Evolutionary conservation across 2,888 invertebrate species (phyloP).

Genomic region (Teleiodes luculella): DNA sequence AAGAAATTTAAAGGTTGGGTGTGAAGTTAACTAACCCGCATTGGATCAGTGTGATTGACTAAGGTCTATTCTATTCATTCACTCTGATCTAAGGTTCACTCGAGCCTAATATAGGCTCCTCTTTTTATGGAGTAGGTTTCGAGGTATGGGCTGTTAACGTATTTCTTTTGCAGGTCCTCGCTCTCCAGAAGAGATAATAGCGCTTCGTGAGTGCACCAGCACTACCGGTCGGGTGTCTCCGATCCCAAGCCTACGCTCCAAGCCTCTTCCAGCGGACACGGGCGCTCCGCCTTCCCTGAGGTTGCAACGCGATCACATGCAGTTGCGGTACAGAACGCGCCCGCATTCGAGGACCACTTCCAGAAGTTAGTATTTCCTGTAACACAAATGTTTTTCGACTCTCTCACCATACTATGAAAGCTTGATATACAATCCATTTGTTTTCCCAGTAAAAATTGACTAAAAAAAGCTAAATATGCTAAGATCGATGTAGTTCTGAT

Average conservation of each 20-base stretch:
- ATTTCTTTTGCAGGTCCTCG: conserved; percentile 46
- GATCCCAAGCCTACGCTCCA: conserved; percentile 76
- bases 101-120: no score
- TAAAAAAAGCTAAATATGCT: no score
- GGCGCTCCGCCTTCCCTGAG: conserved; percentile 82
- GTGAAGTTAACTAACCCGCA: no score
- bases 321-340: conserved; percentile 71
- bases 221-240: conserved; percentile 82
- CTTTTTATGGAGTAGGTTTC: no score
- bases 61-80: no score
- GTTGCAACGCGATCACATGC: conserved; percentile 77
- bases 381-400: not conserved
- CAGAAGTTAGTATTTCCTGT: conserved; percentile 44
- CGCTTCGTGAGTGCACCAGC: conserved; percentile 91
- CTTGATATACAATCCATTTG: no score
- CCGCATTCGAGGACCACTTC: conserved; percentile 74
- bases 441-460: no score
- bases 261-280: conserved; percentile 84
- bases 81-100: no score
- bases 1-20: no score
- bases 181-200: conserved; percentile 87
- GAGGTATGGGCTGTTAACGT: no score
- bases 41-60: no score
- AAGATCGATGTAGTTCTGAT: no score
- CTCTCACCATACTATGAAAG: not conserved